Base-by-base conservation (phyloP, 2,113 vertebrate genomes). In the Oncorhynchus kisutch region DNA sequence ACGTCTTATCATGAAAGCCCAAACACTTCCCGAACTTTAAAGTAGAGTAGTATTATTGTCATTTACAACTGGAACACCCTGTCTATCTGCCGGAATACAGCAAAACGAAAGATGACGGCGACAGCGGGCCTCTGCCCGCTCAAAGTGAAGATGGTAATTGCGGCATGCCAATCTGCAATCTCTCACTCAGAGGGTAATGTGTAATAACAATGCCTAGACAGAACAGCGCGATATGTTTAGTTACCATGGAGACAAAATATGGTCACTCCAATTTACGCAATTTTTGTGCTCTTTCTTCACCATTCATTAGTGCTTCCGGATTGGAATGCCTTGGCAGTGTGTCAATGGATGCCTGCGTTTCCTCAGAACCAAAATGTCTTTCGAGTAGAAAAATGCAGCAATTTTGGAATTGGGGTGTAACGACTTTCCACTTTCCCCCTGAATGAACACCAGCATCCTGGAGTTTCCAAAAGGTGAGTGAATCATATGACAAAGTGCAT, bases 231-330 rank as follows among this genome's bases (percentile, higher is more conserved):
- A 9, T 85, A 87, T 85, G 79, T 78, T 70, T 78, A 78, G 90
- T 88, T 90, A 71, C 89, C 86, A 88, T 90, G 88, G 90, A 77
- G 74, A 90, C 89, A 78, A 85, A 87, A 84, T 75, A 85, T 64
- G 67, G 74, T 75, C 75, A 71, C 77, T 76, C 82, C 68, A 67
- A 83, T 29, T 14, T 9, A 67, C 5, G 11, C 13, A 9, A 67
- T 67, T 67, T 67, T n/a, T 27, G 24, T 27, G 51, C 51, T 54
- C 22, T 24, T 24, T 24, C 22, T n/a, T 24, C 9, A 12, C 45
- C 2, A 22, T 45, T 39, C 34, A 24, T 22, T 87, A 20, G 59
- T 67, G 73, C 85, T 85, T 69, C 72, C 67, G 77, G 67, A 81
- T 64, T 70, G 74, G 9, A 81, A 80, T 78, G 72, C 16, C 1